Base-by-base conservation (phyloP, 1,140 invertebrate genomes). In the Drosophila dunni region DNA sequence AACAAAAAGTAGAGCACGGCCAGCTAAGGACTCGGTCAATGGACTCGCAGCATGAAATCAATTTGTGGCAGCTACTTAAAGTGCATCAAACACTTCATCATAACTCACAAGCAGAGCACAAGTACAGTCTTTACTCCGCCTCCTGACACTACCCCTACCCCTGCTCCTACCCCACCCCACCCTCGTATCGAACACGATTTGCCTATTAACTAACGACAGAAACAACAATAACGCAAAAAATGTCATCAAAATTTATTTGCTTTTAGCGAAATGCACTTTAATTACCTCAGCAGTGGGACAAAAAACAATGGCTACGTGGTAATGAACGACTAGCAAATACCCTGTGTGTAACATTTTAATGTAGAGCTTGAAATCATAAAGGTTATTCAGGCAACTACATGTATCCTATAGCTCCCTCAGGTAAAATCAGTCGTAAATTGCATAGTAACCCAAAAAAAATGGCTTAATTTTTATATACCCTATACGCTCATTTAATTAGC, bases 11-110 rank as follows among this genome's bases (percentile, higher is more conserved):
- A 78, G 77, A 79, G 73, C 80, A 88, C 24, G 70, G 63, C 57
- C 71, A 75, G 48, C 8, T 62, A 60, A 71, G 57, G 45, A 58
- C 34, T 15, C 50, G 48, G 45, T 45, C 65, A 66, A 66, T 66
- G 64, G 64, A 68, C 56, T 60, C 68, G 36, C 80, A 84, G 84
- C 84, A 67, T 81, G 84, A 89, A 89, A 89, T 89, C 84, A 89
- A 89, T 89, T 89, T 89, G 84, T 73, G 81, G 85, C 85, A 89
- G 84, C 84, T 89, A 89, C 84, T 89, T 89, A 89, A 89, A 89
- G 85, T 84, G 85, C 80, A 89, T 84, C 75, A 79, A 53, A 38
- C 65, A 72, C 79, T 76, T 71, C 68, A 86, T 66, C 71, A 29
- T 29, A 29, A 29, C 24, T 29, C 62, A 56, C 62, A 34, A 15